These are phyloP conservation scores for Catocala sponsa DNA, from an alignment of 2,888 invertebrate species.

Conservation along the genomic window DNA sequence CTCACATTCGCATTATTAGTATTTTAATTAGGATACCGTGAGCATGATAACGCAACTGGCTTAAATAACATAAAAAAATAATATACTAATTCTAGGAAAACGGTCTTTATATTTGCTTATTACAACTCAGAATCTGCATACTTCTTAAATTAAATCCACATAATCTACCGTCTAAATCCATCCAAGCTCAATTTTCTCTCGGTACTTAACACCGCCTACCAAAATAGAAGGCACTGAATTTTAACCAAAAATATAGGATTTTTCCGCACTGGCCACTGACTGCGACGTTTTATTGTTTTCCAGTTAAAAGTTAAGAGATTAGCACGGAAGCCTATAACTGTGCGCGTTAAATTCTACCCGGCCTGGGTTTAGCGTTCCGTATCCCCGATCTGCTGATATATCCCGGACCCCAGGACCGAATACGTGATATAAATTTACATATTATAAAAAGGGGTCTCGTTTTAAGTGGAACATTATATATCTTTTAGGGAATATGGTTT, in stretches of 20 bases:
- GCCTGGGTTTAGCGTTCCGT: conserved; percentile 26
- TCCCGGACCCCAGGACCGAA: background rate
- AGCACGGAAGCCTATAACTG: conserved; percentile 61
- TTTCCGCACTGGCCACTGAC: conserved; percentile 37
- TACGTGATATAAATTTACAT: background rate
- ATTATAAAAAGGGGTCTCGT: background rate
- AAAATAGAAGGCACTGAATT: conserved; percentile 36
- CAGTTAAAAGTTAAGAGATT: conserved; percentile 78
- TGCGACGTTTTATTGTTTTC: conserved; percentile 62
- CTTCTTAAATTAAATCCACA: background rate
- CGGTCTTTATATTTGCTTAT: too few species aligned
- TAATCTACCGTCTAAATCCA: conserved; percentile 5
- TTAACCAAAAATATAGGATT: conserved; percentile 40
- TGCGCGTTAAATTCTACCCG: conserved; percentile 60
- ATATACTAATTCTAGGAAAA: too few species aligned
- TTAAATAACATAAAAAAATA: too few species aligned
- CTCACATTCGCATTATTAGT: too few species aligned
- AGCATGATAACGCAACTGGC: too few species aligned
- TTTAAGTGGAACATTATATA: background rate
- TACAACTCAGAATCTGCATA: too few species aligned
- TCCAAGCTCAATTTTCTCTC: conserved; percentile 12
- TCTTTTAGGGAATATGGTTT: background rate
- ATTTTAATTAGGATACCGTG: too few species aligned
- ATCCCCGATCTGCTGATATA: conserved; percentile 19
- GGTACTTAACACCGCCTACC: conserved; percentile 13